Percentiles rank a stretch among this genome's conserved stretches.
phyloP scores from a whole-genome alignment of 2,888 invertebrate genomes.

The Microplitis deprimator region DNA sequence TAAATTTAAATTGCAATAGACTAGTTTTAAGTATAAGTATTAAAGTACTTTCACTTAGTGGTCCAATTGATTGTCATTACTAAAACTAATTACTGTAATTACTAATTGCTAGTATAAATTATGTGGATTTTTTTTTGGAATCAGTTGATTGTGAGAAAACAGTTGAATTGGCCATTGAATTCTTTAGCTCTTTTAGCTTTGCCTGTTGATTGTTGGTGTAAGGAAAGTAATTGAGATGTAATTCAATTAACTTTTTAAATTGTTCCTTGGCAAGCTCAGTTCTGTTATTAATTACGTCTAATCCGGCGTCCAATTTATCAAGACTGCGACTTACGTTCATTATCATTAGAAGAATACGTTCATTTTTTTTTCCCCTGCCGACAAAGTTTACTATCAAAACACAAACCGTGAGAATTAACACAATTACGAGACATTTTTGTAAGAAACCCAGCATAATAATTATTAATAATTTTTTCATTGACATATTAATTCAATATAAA shows the following conservation, averaged over 20 bases:
- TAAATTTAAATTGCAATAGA: no score
- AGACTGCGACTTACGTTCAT: constrained; percentile 53
- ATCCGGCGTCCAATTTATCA: constrained; percentile 50
- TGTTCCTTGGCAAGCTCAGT: constrained; percentile 48
- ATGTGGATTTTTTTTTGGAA: not conserved
- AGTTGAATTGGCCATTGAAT: not conserved
- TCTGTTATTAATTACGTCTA: constrained; percentile 49
- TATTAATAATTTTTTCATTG: not conserved
- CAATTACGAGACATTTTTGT: constrained; percentile 28
- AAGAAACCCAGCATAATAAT: constrained; percentile 28
- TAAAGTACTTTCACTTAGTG: not conserved
- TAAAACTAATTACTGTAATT: constrained; percentile 9
- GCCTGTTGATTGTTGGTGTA: constrained; percentile 13
- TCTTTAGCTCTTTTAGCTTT: constrained; percentile 22
- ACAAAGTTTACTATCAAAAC: constrained; percentile 28
- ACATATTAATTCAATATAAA: not conserved
- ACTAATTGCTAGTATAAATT: constrained; percentile 2
- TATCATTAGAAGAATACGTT: constrained; percentile 51
- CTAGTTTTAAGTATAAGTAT: not conserved
- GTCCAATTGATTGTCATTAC: constrained; percentile 28
- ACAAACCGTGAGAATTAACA: constrained; percentile 23
- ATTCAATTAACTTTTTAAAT: constrained; percentile 46
- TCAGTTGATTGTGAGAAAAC: constrained; percentile 1
- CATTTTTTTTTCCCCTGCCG: constrained; percentile 43
- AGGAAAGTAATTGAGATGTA: constrained; percentile 49